Evolutionary conservation across 2,797 vertebrate species (phyloP).

Genomic region (Gastrophryne carolinensis): DNA sequence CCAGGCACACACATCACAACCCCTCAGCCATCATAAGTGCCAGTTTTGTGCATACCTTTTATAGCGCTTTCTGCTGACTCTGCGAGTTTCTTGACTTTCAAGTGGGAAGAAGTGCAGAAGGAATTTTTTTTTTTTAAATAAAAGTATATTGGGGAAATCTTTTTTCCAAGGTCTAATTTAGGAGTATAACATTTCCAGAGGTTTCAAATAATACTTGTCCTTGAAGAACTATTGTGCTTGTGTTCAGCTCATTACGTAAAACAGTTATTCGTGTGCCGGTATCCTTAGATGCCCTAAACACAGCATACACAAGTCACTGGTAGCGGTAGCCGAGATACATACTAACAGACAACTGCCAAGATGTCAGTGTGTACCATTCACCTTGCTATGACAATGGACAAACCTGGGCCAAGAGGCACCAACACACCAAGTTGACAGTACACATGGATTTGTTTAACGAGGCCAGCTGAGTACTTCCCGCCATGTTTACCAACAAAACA

Average conservation of each 20-base stretch:
- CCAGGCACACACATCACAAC: too few species aligned
- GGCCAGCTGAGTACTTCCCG: neutral
- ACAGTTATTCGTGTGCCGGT: neutral
- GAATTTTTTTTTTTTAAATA: too few species aligned
- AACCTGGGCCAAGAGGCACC: neutral
- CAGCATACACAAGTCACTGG: neutral
- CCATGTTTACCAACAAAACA: neutral
- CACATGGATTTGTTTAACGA: neutral
- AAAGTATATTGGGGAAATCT: too few species aligned
- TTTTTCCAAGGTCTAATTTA: too few species aligned
- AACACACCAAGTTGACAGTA: neutral
- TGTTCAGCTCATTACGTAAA: neutral
- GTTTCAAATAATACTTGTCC: neutral
- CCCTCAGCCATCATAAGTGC: too few species aligned
- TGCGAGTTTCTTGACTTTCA: too few species aligned
- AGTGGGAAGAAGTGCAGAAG: too few species aligned
- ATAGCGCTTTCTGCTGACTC: too few species aligned
- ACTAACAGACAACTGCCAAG: neutral
- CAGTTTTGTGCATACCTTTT: too few species aligned
- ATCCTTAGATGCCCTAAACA: constrained; percentile 17
- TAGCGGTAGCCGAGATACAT: neutral
- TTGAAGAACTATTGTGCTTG: neutral
- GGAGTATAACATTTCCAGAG: neutral
- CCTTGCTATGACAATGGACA: neutral
- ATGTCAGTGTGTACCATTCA: neutral